Evolutionary conservation across 2,113 vertebrate species (phyloP).

Genomic region (Sakesphorus luctuosus): DNA sequence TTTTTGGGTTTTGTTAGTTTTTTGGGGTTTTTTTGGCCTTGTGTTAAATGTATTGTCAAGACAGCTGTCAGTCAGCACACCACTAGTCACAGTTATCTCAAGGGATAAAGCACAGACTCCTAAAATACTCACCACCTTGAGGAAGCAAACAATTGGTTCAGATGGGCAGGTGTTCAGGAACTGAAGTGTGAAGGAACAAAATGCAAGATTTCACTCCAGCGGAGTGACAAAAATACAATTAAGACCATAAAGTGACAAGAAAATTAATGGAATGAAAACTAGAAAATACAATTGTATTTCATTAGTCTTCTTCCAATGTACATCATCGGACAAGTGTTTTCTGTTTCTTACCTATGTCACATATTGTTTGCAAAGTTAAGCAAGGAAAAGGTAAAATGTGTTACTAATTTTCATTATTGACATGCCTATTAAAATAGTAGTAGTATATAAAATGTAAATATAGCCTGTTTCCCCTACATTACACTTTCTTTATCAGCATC

Average conservation of each 20-base stretch:
- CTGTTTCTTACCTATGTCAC: not conserved
- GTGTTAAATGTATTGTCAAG: not conserved
- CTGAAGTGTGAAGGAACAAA: not conserved
- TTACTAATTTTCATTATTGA: not conserved
- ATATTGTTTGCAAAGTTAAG: not conserved
- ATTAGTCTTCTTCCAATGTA: not conserved
- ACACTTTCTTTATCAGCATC: not conserved
- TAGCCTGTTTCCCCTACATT: not conserved
- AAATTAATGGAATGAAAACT: not conserved
- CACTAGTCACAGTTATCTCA: not conserved
- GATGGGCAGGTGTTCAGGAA: not conserved
- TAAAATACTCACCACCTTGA: not conserved
- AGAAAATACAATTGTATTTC: not conserved
- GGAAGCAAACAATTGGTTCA: not conserved
- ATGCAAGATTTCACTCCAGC: not conserved
- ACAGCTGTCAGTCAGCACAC: conserved; percentile 9
- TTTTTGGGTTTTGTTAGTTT: not conserved
- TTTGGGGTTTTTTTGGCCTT: not conserved
- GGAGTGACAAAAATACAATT: not conserved
- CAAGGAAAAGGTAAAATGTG: not conserved
- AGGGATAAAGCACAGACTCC: not conserved
- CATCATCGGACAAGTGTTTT: not conserved
- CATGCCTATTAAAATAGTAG: not conserved
- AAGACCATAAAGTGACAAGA: rapidly evolving
- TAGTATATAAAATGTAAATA: not conserved